phyloP scores from a whole-genome alignment of 2,113 vertebrate genomes.

The Tiliqua scincoides region DNA sequence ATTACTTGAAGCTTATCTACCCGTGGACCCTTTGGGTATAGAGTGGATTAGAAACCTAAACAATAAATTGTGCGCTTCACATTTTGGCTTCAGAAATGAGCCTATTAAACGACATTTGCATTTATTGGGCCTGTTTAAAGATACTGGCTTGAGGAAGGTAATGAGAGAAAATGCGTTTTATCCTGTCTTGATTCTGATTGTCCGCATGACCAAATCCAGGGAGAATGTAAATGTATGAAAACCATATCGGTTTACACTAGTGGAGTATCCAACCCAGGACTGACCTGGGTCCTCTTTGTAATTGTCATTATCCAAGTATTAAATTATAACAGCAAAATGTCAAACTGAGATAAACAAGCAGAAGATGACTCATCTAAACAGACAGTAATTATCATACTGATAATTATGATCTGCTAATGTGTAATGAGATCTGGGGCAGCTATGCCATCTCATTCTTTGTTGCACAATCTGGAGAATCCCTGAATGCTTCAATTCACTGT shows the following conservation, averaged over 20 bases:
- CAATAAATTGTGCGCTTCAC: not conserved
- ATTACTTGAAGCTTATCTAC: not conserved
- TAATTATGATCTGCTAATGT: not conserved
- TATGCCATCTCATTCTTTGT: not conserved
- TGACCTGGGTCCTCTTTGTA: not conserved
- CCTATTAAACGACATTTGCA: not conserved
- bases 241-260: not conserved
- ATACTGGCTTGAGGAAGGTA: not conserved
- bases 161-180: not conserved
- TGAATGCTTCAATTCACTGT: not conserved
- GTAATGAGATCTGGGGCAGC: not conserved
- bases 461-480: not conserved
- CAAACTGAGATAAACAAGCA: conserved; percentile 13
- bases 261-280: not conserved
- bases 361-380: conserved; percentile 5
- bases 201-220: not conserved
- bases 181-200: not conserved
- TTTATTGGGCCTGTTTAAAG: not conserved
- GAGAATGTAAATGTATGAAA: not conserved
- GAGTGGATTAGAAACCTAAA: not conserved
- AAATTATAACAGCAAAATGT: conserved; percentile 1
- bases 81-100: not conserved
- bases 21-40: not conserved
- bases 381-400: conserved; percentile 7
- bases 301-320: conserved; percentile 4